These are phyloP conservation scores for Xiphophorus birchmanni DNA, from an alignment of 2,797 vertebrate genomes.

Conservation along the genomic window DNA sequence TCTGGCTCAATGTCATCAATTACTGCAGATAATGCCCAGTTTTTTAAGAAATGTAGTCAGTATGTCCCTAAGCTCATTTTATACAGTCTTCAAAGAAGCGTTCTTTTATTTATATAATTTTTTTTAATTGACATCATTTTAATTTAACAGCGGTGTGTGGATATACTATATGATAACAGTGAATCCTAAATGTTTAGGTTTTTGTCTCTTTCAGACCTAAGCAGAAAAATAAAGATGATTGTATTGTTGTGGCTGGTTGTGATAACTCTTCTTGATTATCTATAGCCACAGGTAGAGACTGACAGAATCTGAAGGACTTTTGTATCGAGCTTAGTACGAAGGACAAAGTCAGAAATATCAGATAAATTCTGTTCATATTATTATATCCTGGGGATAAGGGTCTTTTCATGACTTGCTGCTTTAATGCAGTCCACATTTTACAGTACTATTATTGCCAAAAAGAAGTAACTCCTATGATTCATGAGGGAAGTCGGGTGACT, in stretches of 20 bases:
- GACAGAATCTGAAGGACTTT: slow-evolving; percentile 65
- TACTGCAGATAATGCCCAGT: no score
- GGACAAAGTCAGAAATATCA: slow-evolving; percentile 50
- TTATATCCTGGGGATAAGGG: slow-evolving; percentile 26
- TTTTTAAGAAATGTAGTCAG: no score
- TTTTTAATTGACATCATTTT: no score
- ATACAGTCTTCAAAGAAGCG: no score
- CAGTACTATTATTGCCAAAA: slow-evolving; percentile 53
- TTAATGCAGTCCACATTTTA: slow-evolving; percentile 45
- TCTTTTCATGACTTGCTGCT: slow-evolving; percentile 40
- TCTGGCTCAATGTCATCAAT: not conserved
- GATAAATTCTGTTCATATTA: slow-evolving; percentile 66
- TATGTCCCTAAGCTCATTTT: no score
- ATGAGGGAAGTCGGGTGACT: slow-evolving; percentile 41
- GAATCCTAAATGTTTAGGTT: not conserved
- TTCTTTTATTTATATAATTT: no score
- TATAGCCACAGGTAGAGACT: slow-evolving; percentile 53
- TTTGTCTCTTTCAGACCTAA: not conserved
- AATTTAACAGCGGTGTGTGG: not conserved
- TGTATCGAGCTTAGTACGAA: slow-evolving; percentile 49
- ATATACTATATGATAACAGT: not conserved
- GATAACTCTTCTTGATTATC: slow-evolving; percentile 44
- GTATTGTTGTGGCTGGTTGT: slow-evolving; percentile 15
- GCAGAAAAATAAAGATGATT: not conserved
- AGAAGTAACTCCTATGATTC: slow-evolving; percentile 60